These are phyloP conservation scores for Hippotragus niger DNA, from an alignment of 2,113 vertebrate genomes.

Conservation along the genomic window DNA sequence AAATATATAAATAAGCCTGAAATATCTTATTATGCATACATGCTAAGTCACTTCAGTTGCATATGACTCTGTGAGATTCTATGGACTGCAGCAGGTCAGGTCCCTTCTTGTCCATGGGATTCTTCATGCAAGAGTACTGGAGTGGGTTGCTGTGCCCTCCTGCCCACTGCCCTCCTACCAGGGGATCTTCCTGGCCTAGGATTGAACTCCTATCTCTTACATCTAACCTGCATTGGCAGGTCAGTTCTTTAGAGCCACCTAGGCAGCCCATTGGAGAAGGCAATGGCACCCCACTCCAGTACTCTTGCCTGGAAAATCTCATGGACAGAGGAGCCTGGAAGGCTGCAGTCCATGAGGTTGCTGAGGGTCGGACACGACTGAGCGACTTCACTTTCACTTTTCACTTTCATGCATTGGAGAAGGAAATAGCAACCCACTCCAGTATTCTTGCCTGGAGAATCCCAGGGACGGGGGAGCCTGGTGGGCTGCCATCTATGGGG, in stretches of 20 bases:
- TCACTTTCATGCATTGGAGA: too few relatives aligned
- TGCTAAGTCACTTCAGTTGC: neutral
- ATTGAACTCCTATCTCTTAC: neutral
- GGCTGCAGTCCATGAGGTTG: too few relatives aligned
- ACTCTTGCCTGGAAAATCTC: too few relatives aligned
- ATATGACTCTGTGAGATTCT: neutral
- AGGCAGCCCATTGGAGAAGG: neutral
- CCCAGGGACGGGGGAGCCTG: fast-evolving
- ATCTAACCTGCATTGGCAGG: neutral
- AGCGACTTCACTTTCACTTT: too few relatives aligned
- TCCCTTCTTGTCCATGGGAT: neutral
- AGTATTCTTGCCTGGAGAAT: too few relatives aligned
- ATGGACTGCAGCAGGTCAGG: neutral
- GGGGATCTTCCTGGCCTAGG: neutral
- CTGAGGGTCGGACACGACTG: too few relatives aligned
- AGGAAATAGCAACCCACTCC: too few relatives aligned
- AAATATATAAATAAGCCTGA: neutral
- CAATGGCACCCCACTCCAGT: too few relatives aligned
- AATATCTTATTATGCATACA: neutral
- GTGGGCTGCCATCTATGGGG: too few relatives aligned
- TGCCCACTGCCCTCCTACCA: neutral
- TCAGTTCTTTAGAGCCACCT: neutral
- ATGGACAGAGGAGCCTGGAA: too few relatives aligned
- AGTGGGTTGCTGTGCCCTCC: neutral
- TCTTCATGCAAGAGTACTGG: neutral